These are phyloP conservation scores for Embiotoca jacksoni DNA, from an alignment of 2,113 vertebrate species.

Conservation along the genomic window DNA sequence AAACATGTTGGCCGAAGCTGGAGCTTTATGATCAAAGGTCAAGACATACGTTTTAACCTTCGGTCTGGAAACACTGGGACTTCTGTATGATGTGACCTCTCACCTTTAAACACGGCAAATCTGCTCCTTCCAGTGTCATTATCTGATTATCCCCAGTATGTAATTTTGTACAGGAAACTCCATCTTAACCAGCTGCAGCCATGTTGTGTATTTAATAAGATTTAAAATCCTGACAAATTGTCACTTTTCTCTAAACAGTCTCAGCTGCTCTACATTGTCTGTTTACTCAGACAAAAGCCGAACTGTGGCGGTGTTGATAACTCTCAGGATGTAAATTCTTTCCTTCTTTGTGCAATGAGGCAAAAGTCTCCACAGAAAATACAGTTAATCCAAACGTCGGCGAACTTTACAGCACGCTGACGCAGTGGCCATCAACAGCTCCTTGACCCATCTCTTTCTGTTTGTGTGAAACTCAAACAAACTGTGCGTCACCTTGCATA, in stretches of 20 bases:
- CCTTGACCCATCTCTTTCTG: conserved; percentile 31
- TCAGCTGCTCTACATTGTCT: conserved; percentile 32
- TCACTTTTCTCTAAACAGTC: conserved; percentile 56
- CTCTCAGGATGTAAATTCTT: conserved; percentile 48
- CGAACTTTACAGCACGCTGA: conserved; percentile 24
- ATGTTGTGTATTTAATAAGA: conserved; percentile 57
- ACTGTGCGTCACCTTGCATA: conserved; percentile 60
- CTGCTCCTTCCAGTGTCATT: conserved; percentile 63
- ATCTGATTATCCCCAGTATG: conserved; percentile 64
- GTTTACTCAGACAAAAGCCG: conserved; percentile 38
- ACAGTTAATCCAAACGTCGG: conserved; percentile 24
- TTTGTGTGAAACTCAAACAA: conserved; percentile 76
- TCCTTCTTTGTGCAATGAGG: conserved; percentile 18
- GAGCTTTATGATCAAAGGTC: conserved; percentile 50
- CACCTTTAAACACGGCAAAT: conserved; percentile 58
- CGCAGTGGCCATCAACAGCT: neutral
- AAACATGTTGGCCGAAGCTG: conserved; percentile 14
- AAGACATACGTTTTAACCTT: conserved; percentile 49
- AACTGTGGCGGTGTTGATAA: conserved; percentile 48
- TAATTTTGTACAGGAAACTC: conserved; percentile 66
- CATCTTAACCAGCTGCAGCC: conserved; percentile 31
- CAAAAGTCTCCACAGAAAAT: conserved; percentile 27
- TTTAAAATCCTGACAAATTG: conserved; percentile 65
- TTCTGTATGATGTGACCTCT: conserved; percentile 60
- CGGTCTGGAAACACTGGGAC: conserved; percentile 49